Percentiles rank a stretch among this genome's conserved stretches.
These are phyloP conservation scores for Carcina quercana DNA, from an alignment of 2,888 invertebrate species.

Conservation along the genomic window DNA sequence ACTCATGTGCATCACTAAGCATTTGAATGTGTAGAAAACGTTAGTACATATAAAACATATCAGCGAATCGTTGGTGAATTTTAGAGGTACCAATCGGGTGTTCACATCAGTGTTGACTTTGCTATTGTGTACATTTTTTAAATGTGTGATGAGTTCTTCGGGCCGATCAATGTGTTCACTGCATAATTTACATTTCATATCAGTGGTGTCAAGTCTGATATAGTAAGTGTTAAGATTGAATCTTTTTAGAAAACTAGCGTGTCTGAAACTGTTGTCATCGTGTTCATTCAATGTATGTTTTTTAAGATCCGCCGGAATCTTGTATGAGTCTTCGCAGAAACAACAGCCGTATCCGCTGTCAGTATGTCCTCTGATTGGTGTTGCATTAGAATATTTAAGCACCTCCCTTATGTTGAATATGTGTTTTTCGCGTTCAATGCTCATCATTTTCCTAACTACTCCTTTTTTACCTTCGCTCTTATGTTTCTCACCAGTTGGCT, in stretches of 20 bases:
- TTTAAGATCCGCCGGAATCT: conserved; percentile 22
- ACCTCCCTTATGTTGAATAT: conserved; percentile 6
- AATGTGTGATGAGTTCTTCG: conserved; percentile 26
- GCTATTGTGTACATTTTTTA: conserved; percentile 25
- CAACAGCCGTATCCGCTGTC: conserved; percentile 25
- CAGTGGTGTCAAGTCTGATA: conserved; percentile 28
- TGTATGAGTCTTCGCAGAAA: conserved; percentile 21
- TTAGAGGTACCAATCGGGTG: conserved; percentile 34
- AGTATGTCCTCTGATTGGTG: conserved; percentile 22
- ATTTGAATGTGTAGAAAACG: conserved; percentile 24
- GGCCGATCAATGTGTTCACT: conserved; percentile 18
- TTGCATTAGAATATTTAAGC: conserved; percentile 8
- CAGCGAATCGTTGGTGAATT: conserved; percentile 25
- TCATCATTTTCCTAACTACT: no score
- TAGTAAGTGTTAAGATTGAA: not conserved
- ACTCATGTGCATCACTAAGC: conserved; percentile 35
- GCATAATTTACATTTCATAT: conserved; percentile 31
- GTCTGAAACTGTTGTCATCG: no score
- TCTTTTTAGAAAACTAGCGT: not conserved
- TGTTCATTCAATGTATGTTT: conserved; percentile 14
- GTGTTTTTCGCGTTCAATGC: no score
- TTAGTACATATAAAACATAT: conserved; percentile 31
- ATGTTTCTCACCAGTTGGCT: no score
- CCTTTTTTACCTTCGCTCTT: no score
- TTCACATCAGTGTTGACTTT: conserved; percentile 27